phyloP scores from a whole-genome alignment of 2,797 vertebrate genomes.

The Leucoraja ocellata region DNA sequence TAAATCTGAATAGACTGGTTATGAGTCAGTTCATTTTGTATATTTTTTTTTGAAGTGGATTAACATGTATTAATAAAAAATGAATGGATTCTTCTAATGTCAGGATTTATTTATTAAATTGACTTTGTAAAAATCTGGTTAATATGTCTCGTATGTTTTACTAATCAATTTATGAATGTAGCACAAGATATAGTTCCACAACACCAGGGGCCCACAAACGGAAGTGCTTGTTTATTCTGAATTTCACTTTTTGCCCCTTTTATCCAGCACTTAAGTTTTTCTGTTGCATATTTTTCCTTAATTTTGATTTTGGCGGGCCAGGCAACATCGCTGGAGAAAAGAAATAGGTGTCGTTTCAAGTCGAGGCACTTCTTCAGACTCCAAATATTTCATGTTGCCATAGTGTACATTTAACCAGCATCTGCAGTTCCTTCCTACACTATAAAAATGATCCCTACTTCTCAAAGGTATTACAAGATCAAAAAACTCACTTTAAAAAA shows the following conservation, averaged over 20 bases:
- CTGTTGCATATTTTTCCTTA: too few relatives aligned
- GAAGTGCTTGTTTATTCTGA: neutral
- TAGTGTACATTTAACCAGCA: too few relatives aligned
- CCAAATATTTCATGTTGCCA: too few relatives aligned
- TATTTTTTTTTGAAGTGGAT: constrained; percentile 22
- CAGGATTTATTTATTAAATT: neutral
- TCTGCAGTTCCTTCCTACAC: too few relatives aligned
- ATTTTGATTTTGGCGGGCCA: too few relatives aligned
- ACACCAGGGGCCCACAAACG: neutral
- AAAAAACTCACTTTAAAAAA: neutral
- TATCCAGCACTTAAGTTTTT: too few relatives aligned
- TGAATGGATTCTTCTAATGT: neutral
- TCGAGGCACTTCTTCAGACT: too few relatives aligned
- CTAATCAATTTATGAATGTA: neutral
- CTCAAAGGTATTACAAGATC: neutral
- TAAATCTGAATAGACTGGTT: neutral
- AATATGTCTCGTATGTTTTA: neutral
- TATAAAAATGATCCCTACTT: too few relatives aligned
- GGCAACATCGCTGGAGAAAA: too few relatives aligned
- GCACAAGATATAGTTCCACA: neutral
- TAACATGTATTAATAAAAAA: neutral
- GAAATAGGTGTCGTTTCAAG: too few relatives aligned
- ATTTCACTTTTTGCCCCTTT: neutral
- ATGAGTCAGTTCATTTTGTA: neutral
- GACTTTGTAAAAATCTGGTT: neutral